Conservation (phyloP, 1,140 invertebrate species). For the Pseudachorutes palmiensis region DNA sequence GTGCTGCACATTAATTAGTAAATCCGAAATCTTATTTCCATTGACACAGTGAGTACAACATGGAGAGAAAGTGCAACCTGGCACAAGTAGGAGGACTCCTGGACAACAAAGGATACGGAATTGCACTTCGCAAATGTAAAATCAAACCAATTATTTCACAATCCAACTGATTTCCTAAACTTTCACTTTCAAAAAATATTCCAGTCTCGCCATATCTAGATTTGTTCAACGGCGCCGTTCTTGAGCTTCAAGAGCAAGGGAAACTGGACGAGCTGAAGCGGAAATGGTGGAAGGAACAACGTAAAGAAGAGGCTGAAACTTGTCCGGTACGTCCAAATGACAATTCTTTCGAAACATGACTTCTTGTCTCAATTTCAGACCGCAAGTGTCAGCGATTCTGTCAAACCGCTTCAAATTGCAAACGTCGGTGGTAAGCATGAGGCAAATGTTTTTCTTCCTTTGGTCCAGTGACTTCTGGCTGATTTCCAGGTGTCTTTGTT, state of each 20-base stretch:
- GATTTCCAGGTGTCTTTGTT: conserved; percentile 58
- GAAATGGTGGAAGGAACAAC: conserved; percentile 93
- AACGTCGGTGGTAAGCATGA: conserved; percentile 63
- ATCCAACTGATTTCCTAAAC: not conserved
- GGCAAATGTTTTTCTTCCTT: not conserved
- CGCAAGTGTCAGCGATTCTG: conserved; percentile 32
- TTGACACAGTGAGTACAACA: conserved; percentile 85
- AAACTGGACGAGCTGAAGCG: conserved; percentile 85
- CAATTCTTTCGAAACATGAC: not conserved
- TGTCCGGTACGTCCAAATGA: conserved; percentile 56
- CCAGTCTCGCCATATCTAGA: conserved; percentile 77
- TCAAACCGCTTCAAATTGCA: conserved; percentile 53
- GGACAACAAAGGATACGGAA: conserved; percentile 87
- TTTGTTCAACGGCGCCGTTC: conserved; percentile 75
- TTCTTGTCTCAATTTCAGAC: conserved; percentile 13
- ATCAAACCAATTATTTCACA: not conserved
- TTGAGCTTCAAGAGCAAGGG: conserved; percentile 87
- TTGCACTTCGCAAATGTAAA: conserved; percentile 82
- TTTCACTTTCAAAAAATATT: not conserved
- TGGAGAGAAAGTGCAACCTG: conserved; percentile 81
- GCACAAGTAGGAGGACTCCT: conserved; percentile 82
- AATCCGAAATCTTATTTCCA: too few relatives aligned
- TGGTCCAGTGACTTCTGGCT: not conserved
- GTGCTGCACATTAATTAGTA: too few relatives aligned
- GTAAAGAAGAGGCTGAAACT: conserved; percentile 58